These are phyloP conservation scores for Trichosurus vulpecula DNA, from an alignment of 2,797 vertebrate species.

Conservation along the genomic window DNA sequence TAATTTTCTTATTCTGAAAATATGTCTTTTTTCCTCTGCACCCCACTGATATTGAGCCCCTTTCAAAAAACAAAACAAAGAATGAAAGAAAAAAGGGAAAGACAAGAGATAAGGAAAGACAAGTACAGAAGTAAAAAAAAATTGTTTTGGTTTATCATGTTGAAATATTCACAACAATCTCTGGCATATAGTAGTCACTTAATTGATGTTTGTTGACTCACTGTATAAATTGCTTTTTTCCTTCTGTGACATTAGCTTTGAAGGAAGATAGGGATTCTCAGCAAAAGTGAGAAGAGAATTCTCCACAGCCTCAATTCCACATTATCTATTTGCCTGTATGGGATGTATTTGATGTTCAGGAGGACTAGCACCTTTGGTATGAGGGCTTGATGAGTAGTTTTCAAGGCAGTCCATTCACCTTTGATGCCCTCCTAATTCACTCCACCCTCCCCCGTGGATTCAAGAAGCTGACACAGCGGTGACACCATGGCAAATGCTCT, in stretches of 20 bases:
- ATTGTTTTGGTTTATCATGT: not conserved
- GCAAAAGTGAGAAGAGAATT: not conserved
- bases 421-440: not conserved
- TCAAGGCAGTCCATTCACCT: not conserved
- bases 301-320: not conserved
- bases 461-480: not conserved
- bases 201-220: not conserved
- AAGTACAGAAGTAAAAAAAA: not conserved
- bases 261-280: not conserved
- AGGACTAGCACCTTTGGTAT: not conserved
- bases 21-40: not conserved
- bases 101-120: not conserved
- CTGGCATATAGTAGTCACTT: not conserved
- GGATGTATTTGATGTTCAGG: not conserved
- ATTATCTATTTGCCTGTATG: not conserved
- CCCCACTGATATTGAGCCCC: not conserved
- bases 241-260: not conserved
- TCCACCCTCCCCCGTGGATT: not conserved
- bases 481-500: not conserved
- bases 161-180: not conserved
- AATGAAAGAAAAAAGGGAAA: not conserved
- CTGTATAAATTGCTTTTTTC: not conserved
- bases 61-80: not conserved
- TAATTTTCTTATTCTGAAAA: not conserved
- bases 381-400: too few relatives aligned